Percentiles rank a stretch among this genome's conserved stretches.
These are phyloP conservation scores for Thalassarche chlororhynchos DNA, from an alignment of 2,113 vertebrate species.

Conservation along the genomic window DNA sequence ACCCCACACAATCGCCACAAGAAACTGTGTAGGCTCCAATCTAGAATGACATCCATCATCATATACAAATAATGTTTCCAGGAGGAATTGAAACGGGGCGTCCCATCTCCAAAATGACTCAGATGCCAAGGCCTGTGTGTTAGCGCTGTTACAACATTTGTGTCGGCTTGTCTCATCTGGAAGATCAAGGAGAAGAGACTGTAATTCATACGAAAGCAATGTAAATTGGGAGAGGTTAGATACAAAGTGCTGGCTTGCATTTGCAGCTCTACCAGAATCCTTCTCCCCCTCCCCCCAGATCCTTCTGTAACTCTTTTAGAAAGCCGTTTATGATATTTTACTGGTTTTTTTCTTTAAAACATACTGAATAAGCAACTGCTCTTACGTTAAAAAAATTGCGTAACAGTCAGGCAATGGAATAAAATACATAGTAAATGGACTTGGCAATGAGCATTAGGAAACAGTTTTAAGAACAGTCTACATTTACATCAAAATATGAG, in stretches of 20 bases:
- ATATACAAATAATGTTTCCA: constrained; percentile 84
- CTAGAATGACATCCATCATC: constrained; percentile 84
- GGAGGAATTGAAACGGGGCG: constrained; percentile 69
- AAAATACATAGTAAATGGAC: background rate
- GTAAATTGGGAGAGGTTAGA: background rate
- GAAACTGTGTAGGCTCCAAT: constrained; percentile 90
- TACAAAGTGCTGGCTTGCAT: background rate
- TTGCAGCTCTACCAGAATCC: background rate
- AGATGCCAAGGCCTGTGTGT: constrained; percentile 92
- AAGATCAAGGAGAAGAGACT: background rate
- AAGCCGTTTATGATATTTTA: background rate
- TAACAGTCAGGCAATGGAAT: background rate
- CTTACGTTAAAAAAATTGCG: background rate
- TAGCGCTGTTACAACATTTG: constrained; percentile 89
- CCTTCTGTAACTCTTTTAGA: background rate
- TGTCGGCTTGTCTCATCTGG: constrained; percentile 92
- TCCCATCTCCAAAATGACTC: constrained; percentile 84
- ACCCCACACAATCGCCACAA: constrained; percentile 91
- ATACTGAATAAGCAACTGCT: background rate
- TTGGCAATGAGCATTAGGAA: background rate
- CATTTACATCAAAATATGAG: background rate
- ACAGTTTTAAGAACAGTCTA: background rate
- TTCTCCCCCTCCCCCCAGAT: background rate
- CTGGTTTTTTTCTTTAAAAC: background rate
- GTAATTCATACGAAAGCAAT: background rate